Percentiles rank a stretch among this genome's conserved stretches.
Evolutionary conservation across 64 coral and sea anemone genomes (phyloP).

Genomic region (Actinia equina): DNA sequence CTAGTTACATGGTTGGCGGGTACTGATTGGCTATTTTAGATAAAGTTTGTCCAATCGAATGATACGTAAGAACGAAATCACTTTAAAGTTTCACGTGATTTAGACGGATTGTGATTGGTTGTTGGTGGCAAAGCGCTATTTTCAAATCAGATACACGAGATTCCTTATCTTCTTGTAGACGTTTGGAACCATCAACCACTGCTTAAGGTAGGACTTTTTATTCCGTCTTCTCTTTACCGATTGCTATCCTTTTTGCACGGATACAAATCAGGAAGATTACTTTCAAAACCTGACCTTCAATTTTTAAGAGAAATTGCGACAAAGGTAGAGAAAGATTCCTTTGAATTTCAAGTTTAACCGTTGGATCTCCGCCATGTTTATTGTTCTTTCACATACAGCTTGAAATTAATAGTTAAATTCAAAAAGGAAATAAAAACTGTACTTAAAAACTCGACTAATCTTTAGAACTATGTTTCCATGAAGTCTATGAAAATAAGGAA

Average conservation of each 20-base stretch:
- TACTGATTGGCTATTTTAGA: conserved; percentile 57
- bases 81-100: conserved; percentile 33
- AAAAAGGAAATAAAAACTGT: neutral
- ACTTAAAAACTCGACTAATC: neutral
- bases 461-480: neutral
- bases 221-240: neutral
- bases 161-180: neutral
- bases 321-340: neutral
- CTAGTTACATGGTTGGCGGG: neutral
- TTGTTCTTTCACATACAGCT: neutral
- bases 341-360: neutral
- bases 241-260: neutral
- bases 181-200: neutral
- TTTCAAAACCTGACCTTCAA: neutral
- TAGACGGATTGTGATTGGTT: conserved; percentile 52
- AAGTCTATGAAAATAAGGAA: neutral
- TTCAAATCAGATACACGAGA: conserved; percentile 56
- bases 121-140: conserved; percentile 33
- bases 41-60: conserved; percentile 32
- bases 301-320: neutral
- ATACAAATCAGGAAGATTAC: neutral
- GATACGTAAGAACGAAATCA: neutral
- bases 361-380: neutral
- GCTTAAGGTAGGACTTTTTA: neutral
- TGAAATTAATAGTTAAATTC: neutral